A percentile compares a stretch with the other conserved stretches of the same genome.
Conservation (phyloP, 2,888 invertebrate genomes). For the Tiliacea aurago region DNA sequence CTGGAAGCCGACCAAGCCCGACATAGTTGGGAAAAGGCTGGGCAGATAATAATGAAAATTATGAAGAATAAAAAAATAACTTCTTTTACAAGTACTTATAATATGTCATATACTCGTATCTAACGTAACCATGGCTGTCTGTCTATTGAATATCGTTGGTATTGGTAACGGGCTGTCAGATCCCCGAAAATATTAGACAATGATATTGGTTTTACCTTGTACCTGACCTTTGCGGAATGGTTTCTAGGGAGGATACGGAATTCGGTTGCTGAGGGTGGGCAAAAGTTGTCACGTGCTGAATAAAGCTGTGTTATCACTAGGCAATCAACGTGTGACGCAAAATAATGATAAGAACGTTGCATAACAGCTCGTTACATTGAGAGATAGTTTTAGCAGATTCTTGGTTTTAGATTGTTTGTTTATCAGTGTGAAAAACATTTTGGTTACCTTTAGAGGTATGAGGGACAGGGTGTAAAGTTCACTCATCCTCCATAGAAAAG, state of each 20-base stretch:
- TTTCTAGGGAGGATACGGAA: neutral
- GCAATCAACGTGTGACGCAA: neutral
- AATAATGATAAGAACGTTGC: neutral
- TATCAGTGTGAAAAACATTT: neutral
- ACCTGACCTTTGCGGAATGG: slow-evolving; percentile 5
- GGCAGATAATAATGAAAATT: too few species aligned
- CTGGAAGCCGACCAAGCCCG: too few species aligned
- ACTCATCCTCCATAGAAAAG: too few species aligned
- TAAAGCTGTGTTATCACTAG: slow-evolving; percentile 1
- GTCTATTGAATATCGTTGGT: slow-evolving; percentile 7
- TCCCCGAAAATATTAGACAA: slow-evolving; percentile 3
- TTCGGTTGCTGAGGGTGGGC: neutral
- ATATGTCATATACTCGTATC: neutral
- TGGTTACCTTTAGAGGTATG: too few species aligned
- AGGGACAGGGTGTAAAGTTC: too few species aligned
- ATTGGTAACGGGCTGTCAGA: slow-evolving; percentile 29
- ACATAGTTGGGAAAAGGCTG: too few species aligned
- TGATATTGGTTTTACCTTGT: slow-evolving; percentile 33
- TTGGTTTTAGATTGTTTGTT: neutral
- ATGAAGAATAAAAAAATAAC: too few species aligned
- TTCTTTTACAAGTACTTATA: slow-evolving; percentile 16
- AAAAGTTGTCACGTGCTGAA: neutral
- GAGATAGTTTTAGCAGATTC: neutral
- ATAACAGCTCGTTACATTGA: neutral
- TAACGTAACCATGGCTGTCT: slow-evolving; percentile 11